Evolutionary conservation across 2,113 vertebrate genomes (phyloP), one percentile per base, ranked within the genome.

Genomic region (Alligator sinensis): DNA sequence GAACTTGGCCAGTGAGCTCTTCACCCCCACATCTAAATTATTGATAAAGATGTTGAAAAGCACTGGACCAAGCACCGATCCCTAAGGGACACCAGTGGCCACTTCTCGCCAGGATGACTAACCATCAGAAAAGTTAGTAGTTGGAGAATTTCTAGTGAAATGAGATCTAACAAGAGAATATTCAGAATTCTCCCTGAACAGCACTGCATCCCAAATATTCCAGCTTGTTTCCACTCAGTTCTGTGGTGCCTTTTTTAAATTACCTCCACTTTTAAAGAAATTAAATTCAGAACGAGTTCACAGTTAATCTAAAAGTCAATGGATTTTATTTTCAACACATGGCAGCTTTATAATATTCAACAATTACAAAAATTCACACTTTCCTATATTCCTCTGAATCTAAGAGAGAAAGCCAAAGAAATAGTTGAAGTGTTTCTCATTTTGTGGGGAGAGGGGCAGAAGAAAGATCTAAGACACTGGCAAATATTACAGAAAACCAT

Each of bases 101-200:
- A 34, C 34, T 34, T 34, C 34, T 34, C 4, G 34, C 34, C 34
- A 34, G 34, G 34, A 34, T 34, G 34, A 34, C 34, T 34, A 34
- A 34, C 34, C 34, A 4, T 34, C 34, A 34, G 34, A 34, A 34
- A 34, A 34, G 34, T 34, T 34, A 34, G 34, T 72, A 34, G 19
- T 24, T 34, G 47, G 34, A 70, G 5, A 70, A 30, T 70, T 70
- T 72, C 34, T 22, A 13, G 1, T 24, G 21, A 72, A 72, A 47
- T 34, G 22, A 72, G 47, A 4, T 47, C 24, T 72, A 22, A 72
- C 34, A 24, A 14, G 38, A 72, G 21, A 72, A 72, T 72, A 72
- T 72, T 22, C 9, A 90, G 88, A 91, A 81, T 89, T 90, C 76
- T 89, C 80, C 74, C 80, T 74, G 87, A 17, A 91, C n/a, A 93